Percentiles rank a stretch among this genome's conserved stretches.
Evolutionary conservation across 2,113 vertebrate genomes (phyloP).

Genomic region (Chloropsis hardwickii): DNA sequence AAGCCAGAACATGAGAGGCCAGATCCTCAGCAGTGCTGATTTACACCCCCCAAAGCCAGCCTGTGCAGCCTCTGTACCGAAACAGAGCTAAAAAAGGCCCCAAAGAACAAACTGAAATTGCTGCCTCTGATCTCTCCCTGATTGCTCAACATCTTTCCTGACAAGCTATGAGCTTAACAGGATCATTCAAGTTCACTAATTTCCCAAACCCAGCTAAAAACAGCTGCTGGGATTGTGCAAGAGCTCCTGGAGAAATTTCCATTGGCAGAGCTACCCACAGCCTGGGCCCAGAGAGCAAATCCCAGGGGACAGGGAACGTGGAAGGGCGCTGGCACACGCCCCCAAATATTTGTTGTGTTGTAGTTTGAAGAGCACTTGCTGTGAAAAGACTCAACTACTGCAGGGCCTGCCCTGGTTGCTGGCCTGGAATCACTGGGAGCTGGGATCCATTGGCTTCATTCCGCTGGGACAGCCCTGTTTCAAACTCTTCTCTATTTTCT

Average conservation of each 20-base stretch:
- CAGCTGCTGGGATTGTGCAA: constrained; percentile 76
- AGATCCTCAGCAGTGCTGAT: constrained; percentile 19
- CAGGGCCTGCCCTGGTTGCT: not conserved
- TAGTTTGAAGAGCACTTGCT: not conserved
- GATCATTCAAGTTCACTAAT: constrained; percentile 77
- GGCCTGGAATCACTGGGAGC: not conserved
- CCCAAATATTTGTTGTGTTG: not conserved
- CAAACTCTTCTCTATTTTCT: not conserved
- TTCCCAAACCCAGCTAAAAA: constrained; percentile 77
- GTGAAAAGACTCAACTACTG: not conserved
- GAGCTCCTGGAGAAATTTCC: constrained; percentile 72
- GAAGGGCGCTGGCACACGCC: not conserved
- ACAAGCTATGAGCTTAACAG: constrained; percentile 51
- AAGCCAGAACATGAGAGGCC: not conserved
- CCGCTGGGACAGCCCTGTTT: not conserved
- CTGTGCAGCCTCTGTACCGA: not conserved
- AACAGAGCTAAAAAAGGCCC: constrained; percentile 34
- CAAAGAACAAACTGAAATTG: not conserved
- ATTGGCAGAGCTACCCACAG: constrained; percentile 53
- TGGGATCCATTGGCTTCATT: not conserved
- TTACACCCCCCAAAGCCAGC: constrained; percentile 20
- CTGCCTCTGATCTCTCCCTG: constrained; percentile 47
- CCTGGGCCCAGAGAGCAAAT: not conserved
- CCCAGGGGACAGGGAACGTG: not conserved
- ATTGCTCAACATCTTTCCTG: constrained; percentile 72